Conservation (phyloP, 2,797 vertebrate genomes). For the Buceros bicornis region DNA sequence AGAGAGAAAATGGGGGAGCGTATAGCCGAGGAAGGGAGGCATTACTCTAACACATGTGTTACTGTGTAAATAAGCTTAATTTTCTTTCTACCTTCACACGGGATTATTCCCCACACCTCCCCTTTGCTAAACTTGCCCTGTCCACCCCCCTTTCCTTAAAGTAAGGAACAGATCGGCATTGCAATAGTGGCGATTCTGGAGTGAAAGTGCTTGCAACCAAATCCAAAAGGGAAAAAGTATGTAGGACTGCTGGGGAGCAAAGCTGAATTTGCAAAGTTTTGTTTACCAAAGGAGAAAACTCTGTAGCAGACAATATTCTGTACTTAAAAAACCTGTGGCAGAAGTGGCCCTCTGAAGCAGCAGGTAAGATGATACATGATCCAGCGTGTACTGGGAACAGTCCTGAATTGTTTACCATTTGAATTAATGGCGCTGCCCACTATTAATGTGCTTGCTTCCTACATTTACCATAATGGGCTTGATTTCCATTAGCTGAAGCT, state of each 20-base stretch:
- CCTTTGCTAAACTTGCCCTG: neutral
- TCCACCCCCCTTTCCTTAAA: neutral
- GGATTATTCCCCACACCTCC: neutral
- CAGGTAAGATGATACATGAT: conserved; percentile 28
- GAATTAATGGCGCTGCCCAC: conserved; percentile 68
- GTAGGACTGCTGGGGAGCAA: neutral
- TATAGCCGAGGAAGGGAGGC: conserved; percentile 26
- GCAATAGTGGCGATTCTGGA: neutral
- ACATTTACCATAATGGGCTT: conserved; percentile 68
- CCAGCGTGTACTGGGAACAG: conserved; percentile 30
- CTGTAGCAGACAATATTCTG: neutral
- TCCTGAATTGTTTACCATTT: conserved; percentile 67
- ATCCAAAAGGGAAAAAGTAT: neutral
- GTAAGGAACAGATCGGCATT: neutral
- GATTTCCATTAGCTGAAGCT: conserved; percentile 71
- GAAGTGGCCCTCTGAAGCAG: neutral
- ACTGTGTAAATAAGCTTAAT: conserved; percentile 68
- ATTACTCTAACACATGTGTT: conserved; percentile 67
- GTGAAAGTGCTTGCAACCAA: neutral
- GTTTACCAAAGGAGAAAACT: conserved; percentile 22
- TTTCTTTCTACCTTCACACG: conserved; percentile 40
- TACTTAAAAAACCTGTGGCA: neutral
- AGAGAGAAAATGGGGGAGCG: conserved; percentile 56
- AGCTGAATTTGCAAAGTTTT: conserved; percentile 10
- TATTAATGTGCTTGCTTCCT: conserved; percentile 70